A percentile compares a stretch with the other conserved stretches of the same genome.
These are phyloP conservation scores for Nothobranchius kuhntae DNA, from an alignment of 2,113 vertebrate species.

Conservation along the genomic window DNA sequence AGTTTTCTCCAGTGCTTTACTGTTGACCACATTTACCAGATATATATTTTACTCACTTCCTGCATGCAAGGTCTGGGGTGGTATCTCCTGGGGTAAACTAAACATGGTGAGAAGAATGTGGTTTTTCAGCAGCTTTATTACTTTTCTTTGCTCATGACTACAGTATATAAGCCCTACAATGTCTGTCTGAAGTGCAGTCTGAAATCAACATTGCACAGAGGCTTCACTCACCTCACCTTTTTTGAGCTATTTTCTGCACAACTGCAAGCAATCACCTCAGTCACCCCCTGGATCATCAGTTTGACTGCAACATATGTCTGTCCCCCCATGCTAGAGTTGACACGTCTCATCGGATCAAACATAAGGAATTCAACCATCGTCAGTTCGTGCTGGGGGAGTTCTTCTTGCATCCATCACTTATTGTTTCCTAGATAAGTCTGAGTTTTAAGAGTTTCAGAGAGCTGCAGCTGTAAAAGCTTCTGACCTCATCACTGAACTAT, in stretches of 20 bases:
- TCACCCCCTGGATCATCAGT: conserved; percentile 65
- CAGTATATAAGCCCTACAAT: conserved; percentile 27
- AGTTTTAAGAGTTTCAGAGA: conserved; percentile 1
- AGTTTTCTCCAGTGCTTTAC: background rate
- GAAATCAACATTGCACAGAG: conserved; percentile 64
- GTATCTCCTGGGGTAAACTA: conserved; percentile 1
- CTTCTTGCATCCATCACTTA: conserved; percentile 42
- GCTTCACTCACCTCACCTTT: conserved; percentile 54
- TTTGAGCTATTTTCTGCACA: conserved; percentile 48
- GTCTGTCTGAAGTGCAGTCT: conserved; percentile 26
- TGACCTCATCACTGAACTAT: conserved; percentile 18
- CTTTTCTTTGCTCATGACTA: conserved; percentile 16
- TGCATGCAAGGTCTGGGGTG: conserved; percentile 3
- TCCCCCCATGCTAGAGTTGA: conserved; percentile 45
- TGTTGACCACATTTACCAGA: conserved; percentile 62
- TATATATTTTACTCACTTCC: conserved; percentile 49
- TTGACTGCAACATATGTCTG: conserved; percentile 47
- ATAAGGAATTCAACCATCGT: conserved; percentile 23
- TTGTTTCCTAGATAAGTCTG: conserved; percentile 30
- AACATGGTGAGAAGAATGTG: conserved; percentile 42
- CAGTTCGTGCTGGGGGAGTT: conserved; percentile 26
- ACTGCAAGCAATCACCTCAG: conserved; percentile 76
- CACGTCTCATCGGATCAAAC: conserved; percentile 50
- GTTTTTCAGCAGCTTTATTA: conserved; percentile 46
- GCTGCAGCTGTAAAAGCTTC: conserved; percentile 6